Base-by-base conservation (phyloP, 2,113 vertebrate genomes). In the Pluvianellus socialis region DNA sequence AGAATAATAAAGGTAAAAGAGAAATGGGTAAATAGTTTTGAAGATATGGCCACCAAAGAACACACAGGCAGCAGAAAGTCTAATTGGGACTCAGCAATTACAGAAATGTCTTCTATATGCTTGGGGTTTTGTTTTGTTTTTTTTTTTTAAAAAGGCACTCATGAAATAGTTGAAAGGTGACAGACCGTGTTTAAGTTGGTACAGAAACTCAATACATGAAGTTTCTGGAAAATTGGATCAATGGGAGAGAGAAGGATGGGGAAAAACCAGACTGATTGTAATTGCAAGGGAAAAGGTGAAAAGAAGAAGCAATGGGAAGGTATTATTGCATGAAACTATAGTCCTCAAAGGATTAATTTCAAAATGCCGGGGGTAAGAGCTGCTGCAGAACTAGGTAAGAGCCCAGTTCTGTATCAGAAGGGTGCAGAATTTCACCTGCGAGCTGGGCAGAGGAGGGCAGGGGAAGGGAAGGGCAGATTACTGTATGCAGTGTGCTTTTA, bases 41-140 rank as follows among this genome's bases (percentile, higher is more conserved):
- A 66, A 70, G 30, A 17, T 30, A 10, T 0, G 0, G 26, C 74
- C 11, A 19, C 32, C n/a, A 27, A 65, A 65, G 56, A 65, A 14
- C 38, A 17, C 8, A 56, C 72, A 71, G 35, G 24, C 24, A 82
- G 66, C 61, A 90, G 18, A 44, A 74, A 32, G 13, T 44, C 80
- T 66, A 65, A 56, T 12, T 30, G 28, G 61, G 45, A 33, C 3
- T 49, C 1, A 2, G 5, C 18, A 4, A 16, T 76, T 50, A 35
- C 35, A 28, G 30, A 42, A 42, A 28, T 11, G 40, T 65, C 32
- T 84, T 50, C 40, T 63, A 4, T 9, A 16, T 58, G 35, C 23
- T 58, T 68, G 16, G n/a, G n/a, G n/a, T n/a, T n/a, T n/a, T n/a
- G n/a, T n/a, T n/a, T n/a, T n/a, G 38, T 38, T 38, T 7, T 38